Evolutionary conservation across 2,888 invertebrate species (phyloP).

Genomic region (Nomada hirtipes): DNA sequence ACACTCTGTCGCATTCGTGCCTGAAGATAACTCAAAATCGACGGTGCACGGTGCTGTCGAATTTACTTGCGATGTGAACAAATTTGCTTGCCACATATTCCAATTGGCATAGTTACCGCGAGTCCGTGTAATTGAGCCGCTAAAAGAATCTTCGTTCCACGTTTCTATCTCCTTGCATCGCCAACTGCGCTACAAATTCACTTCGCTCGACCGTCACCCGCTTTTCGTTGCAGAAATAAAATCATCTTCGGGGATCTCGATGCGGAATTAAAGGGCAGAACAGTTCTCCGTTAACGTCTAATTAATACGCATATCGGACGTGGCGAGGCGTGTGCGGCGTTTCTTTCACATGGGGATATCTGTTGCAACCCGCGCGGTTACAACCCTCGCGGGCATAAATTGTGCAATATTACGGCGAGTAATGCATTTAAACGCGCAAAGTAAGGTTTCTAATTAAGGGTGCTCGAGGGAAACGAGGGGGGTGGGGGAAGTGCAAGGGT

Average conservation of each 20-base stretch:
- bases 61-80: no score
- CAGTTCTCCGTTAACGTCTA: constrained; percentile 19
- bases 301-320: constrained; percentile 16
- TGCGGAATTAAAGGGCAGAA: neutral
- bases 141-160: no score
- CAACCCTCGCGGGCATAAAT: constrained; percentile 65
- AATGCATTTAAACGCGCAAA: constrained; percentile 69
- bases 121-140: no score
- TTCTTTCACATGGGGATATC: constrained; percentile 9
- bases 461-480: constrained; percentile 30
- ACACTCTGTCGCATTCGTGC: neutral
- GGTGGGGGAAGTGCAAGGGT: neutral
- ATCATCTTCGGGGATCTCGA: no score
- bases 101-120: no score
- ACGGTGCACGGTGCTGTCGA: no score
- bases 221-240: no score
- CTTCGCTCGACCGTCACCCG: no score
- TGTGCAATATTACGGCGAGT: constrained; percentile 68
- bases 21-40: neutral
- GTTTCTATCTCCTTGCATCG: no score
- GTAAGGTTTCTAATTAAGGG: constrained; percentile 73
- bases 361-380: constrained; percentile 34
- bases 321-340: constrained; percentile 13
- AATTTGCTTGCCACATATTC: no score
- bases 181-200: no score